Evolutionary conservation across 1,140 invertebrate genomes (phyloP), one percentile per base, ranked within the genome.

Genomic region (Meteorus sp.): DNA sequence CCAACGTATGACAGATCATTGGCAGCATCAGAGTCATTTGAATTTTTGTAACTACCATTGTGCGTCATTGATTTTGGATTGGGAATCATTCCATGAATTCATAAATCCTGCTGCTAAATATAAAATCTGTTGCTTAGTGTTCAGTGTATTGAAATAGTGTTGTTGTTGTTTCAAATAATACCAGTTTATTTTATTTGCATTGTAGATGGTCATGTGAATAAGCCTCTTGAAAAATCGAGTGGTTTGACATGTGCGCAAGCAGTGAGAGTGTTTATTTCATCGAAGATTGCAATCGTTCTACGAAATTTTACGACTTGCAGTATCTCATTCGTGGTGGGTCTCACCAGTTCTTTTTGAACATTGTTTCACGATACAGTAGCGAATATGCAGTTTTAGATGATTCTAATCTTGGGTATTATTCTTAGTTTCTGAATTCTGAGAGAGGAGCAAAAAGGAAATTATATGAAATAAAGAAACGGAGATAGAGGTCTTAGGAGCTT

Each of bases 251-350:
- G n/a, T 45, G 27, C 29, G 17, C 17, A 1, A 11, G 23, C 15
- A 8, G 20, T 17, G n/a, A 29, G 47, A 27, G 47, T 41, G 13
- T 19, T 44, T 19, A 1, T 19, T 19, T 44, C n/a, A 1, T 19
- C 13, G 0, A 0, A 51, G 56, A 58, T 58, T 48, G 19, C 44
- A 57, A 57, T 57, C 55, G 15, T 22, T 47, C 55, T 37, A 39
- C 33, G 31, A 57, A 41, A 41, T 50, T 57, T 57, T 57, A 57
- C 55, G 45, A 57, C 51, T 53, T 53, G 35, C 43, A 37, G 35
- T 41, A 17, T 48, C 22, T 33, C 39, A 17, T 52, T 35, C 31
- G 25, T 23, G 37, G 44, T 11, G 5, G 31, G 22, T 29, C 15
- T 33, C n/a, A 19, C 13, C 33, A 27, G 39, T 29, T 9, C 22